Evolutionary conservation across 1,140 invertebrate species (phyloP).

Genomic region (Lepidurus arcticus): DNA sequence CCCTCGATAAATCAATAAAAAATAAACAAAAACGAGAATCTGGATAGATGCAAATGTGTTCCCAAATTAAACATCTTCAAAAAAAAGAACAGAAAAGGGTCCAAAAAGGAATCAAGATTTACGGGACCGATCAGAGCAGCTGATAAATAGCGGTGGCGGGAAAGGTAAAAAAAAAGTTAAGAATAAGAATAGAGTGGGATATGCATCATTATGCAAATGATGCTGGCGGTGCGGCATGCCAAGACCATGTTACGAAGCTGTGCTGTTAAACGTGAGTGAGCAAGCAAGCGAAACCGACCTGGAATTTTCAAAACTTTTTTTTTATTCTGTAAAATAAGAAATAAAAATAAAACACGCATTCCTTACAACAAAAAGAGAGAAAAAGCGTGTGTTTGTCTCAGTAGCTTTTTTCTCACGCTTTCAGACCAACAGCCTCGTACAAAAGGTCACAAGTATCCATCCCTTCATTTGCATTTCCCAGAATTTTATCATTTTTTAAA

Average conservation of each 20-base stretch:
- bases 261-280: background rate
- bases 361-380: background rate
- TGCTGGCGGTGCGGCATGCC: slow-evolving; percentile 25
- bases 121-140: slow-evolving; percentile 10
- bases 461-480: slow-evolving; percentile 9
- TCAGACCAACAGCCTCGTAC: background rate
- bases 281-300: background rate
- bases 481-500: background rate
- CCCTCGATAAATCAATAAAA: background rate
- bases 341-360: background rate
- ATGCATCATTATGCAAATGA: slow-evolving; percentile 33
- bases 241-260: background rate
- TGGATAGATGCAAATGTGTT: background rate
- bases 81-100: background rate
- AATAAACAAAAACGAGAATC: background rate
- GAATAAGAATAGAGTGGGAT: slow-evolving; percentile 20
- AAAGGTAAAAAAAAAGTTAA: background rate
- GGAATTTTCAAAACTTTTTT: background rate
- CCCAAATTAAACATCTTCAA: background rate
- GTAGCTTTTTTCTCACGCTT: slow-evolving; percentile 19
- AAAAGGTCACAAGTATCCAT: background rate
- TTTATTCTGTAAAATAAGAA: no score
- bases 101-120: background rate
- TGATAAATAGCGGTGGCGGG: slow-evolving; percentile 16
- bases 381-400: background rate